Evolutionary conservation across 2,797 vertebrate species (phyloP).

Genomic region (Hafferia zeledoni): DNA sequence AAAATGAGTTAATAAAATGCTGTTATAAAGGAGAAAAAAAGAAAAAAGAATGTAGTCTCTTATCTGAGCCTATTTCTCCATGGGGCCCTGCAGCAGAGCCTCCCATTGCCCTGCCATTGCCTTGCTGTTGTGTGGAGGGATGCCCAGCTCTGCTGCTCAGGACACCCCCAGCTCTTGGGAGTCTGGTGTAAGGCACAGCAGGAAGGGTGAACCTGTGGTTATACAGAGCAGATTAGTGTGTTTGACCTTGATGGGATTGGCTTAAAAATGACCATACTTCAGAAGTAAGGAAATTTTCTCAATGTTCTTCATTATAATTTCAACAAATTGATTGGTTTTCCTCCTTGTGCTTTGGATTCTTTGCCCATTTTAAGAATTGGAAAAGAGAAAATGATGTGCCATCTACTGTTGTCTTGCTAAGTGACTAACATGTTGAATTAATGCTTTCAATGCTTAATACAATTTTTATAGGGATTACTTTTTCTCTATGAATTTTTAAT

Average conservation of each 20-base stretch:
- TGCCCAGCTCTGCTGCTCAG: neutral
- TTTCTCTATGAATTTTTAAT: conserved; percentile 39
- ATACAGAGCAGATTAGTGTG: rapidly evolving
- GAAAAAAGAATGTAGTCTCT: neutral
- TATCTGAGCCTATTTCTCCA: neutral
- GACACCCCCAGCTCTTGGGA: neutral
- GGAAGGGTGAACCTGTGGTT: neutral
- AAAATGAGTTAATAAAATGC: neutral
- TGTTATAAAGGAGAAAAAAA: neutral
- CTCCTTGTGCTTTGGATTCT: neutral
- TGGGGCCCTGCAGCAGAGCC: neutral
- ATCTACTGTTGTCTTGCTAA: neutral
- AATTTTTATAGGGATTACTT: neutral
- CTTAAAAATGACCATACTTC: neutral
- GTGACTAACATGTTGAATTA: neutral
- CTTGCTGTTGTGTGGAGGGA: rapidly evolving
- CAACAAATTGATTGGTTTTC: neutral
- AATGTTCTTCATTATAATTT: neutral
- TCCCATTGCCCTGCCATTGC: neutral
- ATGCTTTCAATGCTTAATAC: neutral
- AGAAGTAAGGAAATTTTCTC: neutral
- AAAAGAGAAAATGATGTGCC: neutral
- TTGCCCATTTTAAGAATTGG: neutral
- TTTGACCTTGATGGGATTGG: neutral
- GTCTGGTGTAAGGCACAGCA: neutral